Conservation (phyloP, 2,888 invertebrate species). For the Chironomus tentans region DNA sequence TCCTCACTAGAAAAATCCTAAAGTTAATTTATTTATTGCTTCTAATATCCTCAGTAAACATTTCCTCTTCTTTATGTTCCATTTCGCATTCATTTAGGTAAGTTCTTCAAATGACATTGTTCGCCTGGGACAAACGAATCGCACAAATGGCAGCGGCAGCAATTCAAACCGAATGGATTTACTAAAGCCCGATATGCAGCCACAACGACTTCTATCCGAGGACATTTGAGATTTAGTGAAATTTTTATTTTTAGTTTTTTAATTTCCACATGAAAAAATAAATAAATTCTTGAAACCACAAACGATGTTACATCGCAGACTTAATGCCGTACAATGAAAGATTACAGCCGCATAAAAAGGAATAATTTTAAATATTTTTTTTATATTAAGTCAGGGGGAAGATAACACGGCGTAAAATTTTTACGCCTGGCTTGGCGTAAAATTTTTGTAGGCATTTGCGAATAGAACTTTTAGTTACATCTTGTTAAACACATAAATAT, state of each 20-base stretch:
- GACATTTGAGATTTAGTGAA: constrained; percentile 31
- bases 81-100: constrained; percentile 27
- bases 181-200: constrained; percentile 32
- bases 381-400: too few relatives aligned
- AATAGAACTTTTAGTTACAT: too few relatives aligned
- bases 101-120: constrained; percentile 35
- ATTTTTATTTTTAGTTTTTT: background rate
- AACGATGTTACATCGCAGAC: background rate
- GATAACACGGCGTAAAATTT: too few relatives aligned
- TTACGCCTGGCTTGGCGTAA: too few relatives aligned
- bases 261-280: background rate
- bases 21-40: too few relatives aligned
- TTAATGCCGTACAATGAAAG: background rate
- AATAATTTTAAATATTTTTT: background rate
- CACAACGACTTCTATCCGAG: constrained; percentile 23
- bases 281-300: too few relatives aligned
- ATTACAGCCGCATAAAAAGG: background rate
- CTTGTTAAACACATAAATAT: too few relatives aligned
- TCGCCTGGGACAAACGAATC: constrained; percentile 30
- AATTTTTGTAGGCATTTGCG: too few relatives aligned
- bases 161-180: constrained; percentile 32
- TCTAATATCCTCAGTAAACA: too few relatives aligned
- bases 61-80: too few relatives aligned
- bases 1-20: too few relatives aligned
- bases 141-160: constrained; percentile 28